phyloP scores from a whole-genome alignment of 1,140 invertebrate species.

The Trichogramma pretiosum region DNA sequence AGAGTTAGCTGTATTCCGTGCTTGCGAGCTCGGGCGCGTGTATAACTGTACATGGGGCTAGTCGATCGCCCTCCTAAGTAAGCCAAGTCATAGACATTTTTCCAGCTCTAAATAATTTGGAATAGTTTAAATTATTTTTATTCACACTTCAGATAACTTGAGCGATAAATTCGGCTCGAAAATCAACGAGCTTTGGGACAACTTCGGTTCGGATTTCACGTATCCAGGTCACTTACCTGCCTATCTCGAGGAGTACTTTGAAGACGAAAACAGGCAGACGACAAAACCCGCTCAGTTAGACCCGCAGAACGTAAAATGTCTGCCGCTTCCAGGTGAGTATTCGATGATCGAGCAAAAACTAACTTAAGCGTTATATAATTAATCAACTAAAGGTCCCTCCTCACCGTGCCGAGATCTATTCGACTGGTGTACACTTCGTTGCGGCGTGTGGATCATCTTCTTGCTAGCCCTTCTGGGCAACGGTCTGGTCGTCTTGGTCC shows the following conservation, averaged over 20 bases:
- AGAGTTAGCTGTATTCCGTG: too few species aligned
- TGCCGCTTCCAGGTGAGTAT: constrained; percentile 62
- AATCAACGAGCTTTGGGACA: constrained; percentile 63
- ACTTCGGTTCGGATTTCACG: constrained; percentile 61
- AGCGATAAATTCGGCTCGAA: constrained; percentile 62
- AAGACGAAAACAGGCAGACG: constrained; percentile 51
- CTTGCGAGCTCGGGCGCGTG: too few species aligned
- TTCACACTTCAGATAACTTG: constrained; percentile 53
- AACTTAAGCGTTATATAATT: constrained; percentile 14
- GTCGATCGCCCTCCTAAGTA: too few species aligned
- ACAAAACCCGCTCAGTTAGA: constrained; percentile 33
- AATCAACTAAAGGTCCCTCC: constrained; percentile 84
- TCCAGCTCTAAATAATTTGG: neutral
- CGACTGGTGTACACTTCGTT: constrained; percentile 95
- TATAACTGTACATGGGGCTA: too few species aligned
- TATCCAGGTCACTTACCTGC: constrained; percentile 62
- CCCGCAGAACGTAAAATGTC: constrained; percentile 52
- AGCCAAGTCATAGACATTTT: too few species aligned
- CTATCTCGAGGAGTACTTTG: constrained; percentile 68
- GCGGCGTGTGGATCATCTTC: constrained; percentile 95
- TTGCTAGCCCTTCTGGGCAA: constrained; percentile 90
- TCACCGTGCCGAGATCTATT: constrained; percentile 92
- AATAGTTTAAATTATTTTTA: neutral
- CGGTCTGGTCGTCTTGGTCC: constrained; percentile 88
- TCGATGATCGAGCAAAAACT: too few species aligned